phyloP scores from a whole-genome alignment of 1,140 invertebrate species.

The Lordiphosa clarofinis region DNA sequence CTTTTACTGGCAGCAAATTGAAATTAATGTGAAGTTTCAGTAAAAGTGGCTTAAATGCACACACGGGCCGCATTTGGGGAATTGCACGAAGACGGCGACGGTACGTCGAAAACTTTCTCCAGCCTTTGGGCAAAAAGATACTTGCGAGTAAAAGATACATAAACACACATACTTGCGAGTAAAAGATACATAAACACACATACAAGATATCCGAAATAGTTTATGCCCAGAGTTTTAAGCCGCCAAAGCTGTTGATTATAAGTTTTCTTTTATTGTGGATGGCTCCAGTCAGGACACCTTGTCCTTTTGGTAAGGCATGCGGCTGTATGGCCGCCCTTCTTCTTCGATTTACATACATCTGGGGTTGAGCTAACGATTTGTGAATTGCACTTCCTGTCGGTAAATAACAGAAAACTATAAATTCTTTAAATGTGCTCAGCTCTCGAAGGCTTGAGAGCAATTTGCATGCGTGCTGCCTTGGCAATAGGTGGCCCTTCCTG shows the following conservation, averaged over 20 bases:
- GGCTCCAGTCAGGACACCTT: slow-evolving; percentile 36
- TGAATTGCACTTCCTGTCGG: slow-evolving; percentile 76
- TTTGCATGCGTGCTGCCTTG: slow-evolving; percentile 61
- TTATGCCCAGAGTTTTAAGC: slow-evolving; percentile 54
- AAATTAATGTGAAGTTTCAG: slow-evolving; percentile 79
- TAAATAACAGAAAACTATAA: slow-evolving; percentile 75
- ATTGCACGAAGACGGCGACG: slow-evolving; percentile 46
- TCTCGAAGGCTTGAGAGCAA: slow-evolving; percentile 42
- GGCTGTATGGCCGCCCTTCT: slow-evolving; percentile 6
- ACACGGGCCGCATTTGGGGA: slow-evolving; percentile 78
- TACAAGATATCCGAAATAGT: slow-evolving; percentile 50
- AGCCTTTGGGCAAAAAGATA: slow-evolving; percentile 45
- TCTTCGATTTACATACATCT: slow-evolving; percentile 44
- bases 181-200: slow-evolving; percentile 54
- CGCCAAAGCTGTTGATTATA: slow-evolving; percentile 75
- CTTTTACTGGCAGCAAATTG: slow-evolving; percentile 78
- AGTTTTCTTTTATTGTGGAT: slow-evolving; percentile 43
- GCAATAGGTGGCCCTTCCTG: slow-evolving; percentile 11
- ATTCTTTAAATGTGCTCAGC: slow-evolving; percentile 49
- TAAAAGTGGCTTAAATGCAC: slow-evolving; percentile 79
- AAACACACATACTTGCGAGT: slow-evolving; percentile 54
- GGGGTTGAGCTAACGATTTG: slow-evolving; percentile 70
- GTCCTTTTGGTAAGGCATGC: slow-evolving; percentile 15
- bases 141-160: slow-evolving; percentile 70
- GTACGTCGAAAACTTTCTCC: slow-evolving; percentile 29